Evolutionary conservation across 2,797 vertebrate genomes (phyloP), one percentile per base, ranked within the genome.

Genomic region (Zalophus californianus): DNA sequence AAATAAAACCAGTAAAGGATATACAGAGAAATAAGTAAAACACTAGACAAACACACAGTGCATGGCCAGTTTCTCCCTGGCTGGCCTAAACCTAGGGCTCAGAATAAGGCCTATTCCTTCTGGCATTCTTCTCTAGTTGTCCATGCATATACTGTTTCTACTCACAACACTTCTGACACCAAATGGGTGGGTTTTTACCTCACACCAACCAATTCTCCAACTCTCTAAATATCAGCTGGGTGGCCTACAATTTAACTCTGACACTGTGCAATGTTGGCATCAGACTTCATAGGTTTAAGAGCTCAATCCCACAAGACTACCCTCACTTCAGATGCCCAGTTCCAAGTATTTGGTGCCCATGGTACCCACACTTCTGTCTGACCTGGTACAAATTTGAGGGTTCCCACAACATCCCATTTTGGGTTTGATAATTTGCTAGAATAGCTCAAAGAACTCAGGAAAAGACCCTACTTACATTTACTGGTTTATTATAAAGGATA

Each of bases 1-100:
- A 95, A 96, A 86, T 56, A 48, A 73, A 92, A 94, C 15, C 54
- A 86, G 62, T 54, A 79, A 48, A 90, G 72, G 68, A 35, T 5
- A 54, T 50, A 68, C 32, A 62, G 27, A 70, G 15, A 78, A 9
- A 62, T 16, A 83, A 89, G 1, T 35, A 95, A 96, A 94, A 86
- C 13, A 68, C 5, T 27, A 14, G n/a, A 80, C 58, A 77, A 35
- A 80, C 77, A 83, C 29, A 73, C 16, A 20, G 20, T 10, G 1
- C 10, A 3, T 62, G 25, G 41, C 25, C 86, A 78, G 15, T 4
- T 86, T 96, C 90, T 91, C 52, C 64, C 35, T 21, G 7, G 18
- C 32, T 91, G 9, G 9, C 86, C 27, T 72, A 85, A 93, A 89
- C 15, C 14, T 50, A 79, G n/a, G 35, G 8, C 48, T 77, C 64